Evolutionary conservation across 2,113 vertebrate species (phyloP).

Genomic region (Tachysurus fulvidraco): DNA sequence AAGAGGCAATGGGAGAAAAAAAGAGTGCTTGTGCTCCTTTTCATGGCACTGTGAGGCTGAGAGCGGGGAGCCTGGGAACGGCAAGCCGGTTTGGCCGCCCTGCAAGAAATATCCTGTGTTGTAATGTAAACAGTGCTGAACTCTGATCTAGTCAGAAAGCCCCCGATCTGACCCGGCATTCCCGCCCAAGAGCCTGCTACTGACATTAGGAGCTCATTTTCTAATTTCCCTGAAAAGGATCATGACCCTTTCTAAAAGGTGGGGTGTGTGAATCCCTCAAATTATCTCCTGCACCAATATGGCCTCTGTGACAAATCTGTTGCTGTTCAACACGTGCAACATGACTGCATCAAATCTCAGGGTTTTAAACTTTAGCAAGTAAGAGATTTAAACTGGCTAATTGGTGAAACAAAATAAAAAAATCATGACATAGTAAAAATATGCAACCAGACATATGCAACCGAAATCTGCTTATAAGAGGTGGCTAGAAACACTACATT

Average conservation of each 20-base stretch:
- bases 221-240: constrained; percentile 67
- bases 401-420: neutral
- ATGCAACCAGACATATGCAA: neutral
- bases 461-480: neutral
- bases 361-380: neutral
- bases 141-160: constrained; percentile 67
- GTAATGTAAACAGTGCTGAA: constrained; percentile 82
- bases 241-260: constrained; percentile 64
- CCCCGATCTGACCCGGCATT: constrained; percentile 65
- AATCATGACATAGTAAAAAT: neutral
- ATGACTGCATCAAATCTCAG: neutral
- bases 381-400: neutral
- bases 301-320: neutral
- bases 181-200: constrained; percentile 60
- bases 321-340: neutral
- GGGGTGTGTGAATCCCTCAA: constrained; percentile 26
- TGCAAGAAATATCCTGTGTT: constrained; percentile 79
- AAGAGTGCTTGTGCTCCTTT: constrained; percentile 67
- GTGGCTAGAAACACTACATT: neutral
- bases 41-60: constrained; percentile 64
- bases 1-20: constrained; percentile 54
- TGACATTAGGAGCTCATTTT: constrained; percentile 73
- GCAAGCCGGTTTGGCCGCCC: constrained; percentile 63
- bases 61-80: constrained; percentile 74
- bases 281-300: neutral